Conservation (phyloP, 2,113 vertebrate species). For the Malurus cyaneus region DNA sequence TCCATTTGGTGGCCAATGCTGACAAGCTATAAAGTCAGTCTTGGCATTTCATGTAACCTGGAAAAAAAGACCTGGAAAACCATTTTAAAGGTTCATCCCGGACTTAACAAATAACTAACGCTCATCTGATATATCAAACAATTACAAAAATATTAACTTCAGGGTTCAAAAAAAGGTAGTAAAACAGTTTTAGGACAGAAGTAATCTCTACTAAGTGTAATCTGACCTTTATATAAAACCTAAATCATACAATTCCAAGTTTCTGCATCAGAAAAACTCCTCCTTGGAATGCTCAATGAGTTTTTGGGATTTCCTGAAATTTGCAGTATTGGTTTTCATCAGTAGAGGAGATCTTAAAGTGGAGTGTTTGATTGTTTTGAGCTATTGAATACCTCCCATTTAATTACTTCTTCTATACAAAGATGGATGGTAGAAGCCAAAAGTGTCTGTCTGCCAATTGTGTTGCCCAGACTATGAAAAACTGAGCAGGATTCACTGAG, state of each 20-base stretch:
- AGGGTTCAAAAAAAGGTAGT: background rate
- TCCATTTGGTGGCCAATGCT: slow-evolving; percentile 37
- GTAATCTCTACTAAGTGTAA: background rate
- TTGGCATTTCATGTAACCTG: slow-evolving; percentile 12
- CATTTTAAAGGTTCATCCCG: background rate
- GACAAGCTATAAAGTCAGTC: slow-evolving; percentile 43
- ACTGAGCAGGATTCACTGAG: background rate
- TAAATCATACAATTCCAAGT: background rate
- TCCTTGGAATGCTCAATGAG: background rate
- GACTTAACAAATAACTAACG: slow-evolving; percentile 5
- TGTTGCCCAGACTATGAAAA: background rate
- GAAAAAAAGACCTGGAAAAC: slow-evolving; percentile 37
- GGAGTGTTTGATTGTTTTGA: background rate
- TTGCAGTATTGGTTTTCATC: background rate
- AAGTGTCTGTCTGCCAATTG: background rate
- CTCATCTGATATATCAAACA: background rate
- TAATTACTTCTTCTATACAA: background rate
- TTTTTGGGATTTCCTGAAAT: background rate
- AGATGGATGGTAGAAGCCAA: background rate
- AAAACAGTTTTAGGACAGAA: background rate
- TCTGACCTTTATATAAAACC: background rate
- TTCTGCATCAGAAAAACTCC: background rate
- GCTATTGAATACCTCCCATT: background rate
- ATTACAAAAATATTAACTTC: background rate
- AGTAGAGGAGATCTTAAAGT: background rate